Evolutionary conservation across 2,797 vertebrate genomes (phyloP).

Genomic region (Rhinoraja longicauda): DNA sequence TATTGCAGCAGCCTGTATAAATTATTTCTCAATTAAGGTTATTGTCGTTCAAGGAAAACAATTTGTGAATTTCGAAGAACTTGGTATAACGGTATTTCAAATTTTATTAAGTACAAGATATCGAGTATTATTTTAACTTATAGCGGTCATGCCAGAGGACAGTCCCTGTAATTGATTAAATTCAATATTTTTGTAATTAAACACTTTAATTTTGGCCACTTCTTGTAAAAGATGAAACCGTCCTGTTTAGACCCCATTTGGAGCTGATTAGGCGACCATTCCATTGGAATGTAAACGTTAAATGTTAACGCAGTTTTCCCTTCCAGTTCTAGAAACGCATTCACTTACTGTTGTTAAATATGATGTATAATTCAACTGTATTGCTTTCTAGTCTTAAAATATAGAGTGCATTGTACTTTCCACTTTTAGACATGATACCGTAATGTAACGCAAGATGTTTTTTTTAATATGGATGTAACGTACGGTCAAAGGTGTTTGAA

Average conservation of each 20-base stretch:
- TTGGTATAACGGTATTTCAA: not conserved
- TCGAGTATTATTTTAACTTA: constrained; percentile 10
- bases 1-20: constrained; percentile 42
- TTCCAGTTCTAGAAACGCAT: constrained; percentile 1
- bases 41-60: constrained; percentile 35
- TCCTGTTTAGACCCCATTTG: not conserved
- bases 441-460: not conserved
- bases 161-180: not conserved
- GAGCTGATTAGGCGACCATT: not conserved
- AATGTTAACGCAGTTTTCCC: not conserved
- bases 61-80: constrained; percentile 28
- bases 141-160: not conserved
- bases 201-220: not conserved
- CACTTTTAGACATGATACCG: not conserved
- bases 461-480: not conserved
- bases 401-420: not conserved
- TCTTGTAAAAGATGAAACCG: not conserved
- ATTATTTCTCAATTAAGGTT: constrained; percentile 39
- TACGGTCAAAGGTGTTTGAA: not conserved
- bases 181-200: not conserved
- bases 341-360: not conserved
- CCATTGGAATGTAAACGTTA: not conserved
- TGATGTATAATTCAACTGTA: not conserved
- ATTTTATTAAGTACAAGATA: not conserved
- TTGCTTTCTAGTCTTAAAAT: not conserved